These are phyloP conservation scores for Ispidina picta DNA, from an alignment of 2,797 vertebrate genomes.

Conservation along the genomic window DNA sequence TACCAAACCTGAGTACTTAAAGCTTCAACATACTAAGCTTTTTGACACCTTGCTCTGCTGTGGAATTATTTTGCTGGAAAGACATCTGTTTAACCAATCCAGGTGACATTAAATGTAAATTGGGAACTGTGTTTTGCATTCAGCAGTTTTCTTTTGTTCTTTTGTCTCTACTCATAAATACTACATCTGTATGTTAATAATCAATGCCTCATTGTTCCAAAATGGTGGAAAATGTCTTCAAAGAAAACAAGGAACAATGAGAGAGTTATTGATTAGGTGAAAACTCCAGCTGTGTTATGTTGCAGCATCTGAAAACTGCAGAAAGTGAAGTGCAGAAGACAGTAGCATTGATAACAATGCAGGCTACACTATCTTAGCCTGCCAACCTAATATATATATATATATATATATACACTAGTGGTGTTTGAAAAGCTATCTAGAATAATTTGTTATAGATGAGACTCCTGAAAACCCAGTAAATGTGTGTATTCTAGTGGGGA, in stretches of 20 bases:
- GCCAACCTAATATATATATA: neutral
- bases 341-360: neutral
- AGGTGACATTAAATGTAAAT: neutral
- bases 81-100: neutral
- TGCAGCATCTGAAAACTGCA: neutral
- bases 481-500: neutral
- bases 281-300: rapidly evolving
- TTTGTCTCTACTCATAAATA: neutral
- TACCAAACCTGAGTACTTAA: neutral
- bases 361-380: neutral
- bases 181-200: neutral
- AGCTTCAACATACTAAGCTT: neutral
- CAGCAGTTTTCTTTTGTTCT: neutral
- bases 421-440: neutral
- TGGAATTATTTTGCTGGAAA: neutral
- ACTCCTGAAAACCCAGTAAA: neutral
- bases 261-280: neutral
- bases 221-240: neutral
- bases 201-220: neutral
- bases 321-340: neutral
- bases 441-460: neutral
- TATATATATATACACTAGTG: neutral
- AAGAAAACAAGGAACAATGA: neutral
- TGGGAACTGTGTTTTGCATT: neutral
- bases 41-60: neutral